A percentile compares a stretch with the other conserved stretches of the same genome.
Conservation (phyloP, 2,113 vertebrate species). For the Centrocercus urophasianus region DNA sequence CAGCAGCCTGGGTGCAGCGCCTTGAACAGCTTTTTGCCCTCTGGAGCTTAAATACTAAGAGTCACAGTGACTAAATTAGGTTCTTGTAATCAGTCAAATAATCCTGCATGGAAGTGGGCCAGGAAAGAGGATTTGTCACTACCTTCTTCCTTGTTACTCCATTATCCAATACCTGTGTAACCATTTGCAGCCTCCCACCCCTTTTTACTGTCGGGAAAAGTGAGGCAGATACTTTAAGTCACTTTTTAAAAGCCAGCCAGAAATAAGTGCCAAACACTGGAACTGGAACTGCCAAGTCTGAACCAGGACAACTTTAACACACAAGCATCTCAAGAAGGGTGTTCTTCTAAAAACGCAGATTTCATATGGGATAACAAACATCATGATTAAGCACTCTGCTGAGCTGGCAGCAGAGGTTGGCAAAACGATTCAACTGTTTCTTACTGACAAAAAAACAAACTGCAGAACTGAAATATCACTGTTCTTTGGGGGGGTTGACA, state of each 20-base stretch:
- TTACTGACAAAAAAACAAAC: not conserved
- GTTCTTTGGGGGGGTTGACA: not conserved
- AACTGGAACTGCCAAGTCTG: not conserved
- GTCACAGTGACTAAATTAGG: slow-evolving; percentile 32
- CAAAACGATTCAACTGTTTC: not conserved
- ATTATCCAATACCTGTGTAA: not conserved
- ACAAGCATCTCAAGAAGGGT: not conserved
- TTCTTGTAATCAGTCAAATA: slow-evolving; percentile 2
- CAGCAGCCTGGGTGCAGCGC: not conserved
- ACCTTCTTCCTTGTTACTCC: not conserved
- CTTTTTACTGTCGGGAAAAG: not conserved
- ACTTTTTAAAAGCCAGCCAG: slow-evolving; percentile 39
- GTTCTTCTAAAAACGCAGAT: not conserved
- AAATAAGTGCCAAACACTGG: slow-evolving; percentile 30
- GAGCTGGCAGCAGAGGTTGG: not conserved
- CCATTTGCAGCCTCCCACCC: not conserved
- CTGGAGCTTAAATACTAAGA: slow-evolving; percentile 28
- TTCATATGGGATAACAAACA: slow-evolving; percentile 29
- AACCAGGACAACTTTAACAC: slow-evolving; percentile 47
- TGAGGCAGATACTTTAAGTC: not conserved
- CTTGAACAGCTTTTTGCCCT: slow-evolving; percentile 23
- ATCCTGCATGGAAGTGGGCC: slow-evolving; percentile 49
- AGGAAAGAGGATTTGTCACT: slow-evolving; percentile 60
- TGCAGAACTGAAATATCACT: not conserved
- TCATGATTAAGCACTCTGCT: slow-evolving; percentile 6